These are phyloP conservation scores for Chromoteleia sp. DNA, from an alignment of 2,888 invertebrate species.

Conservation along the genomic window DNA sequence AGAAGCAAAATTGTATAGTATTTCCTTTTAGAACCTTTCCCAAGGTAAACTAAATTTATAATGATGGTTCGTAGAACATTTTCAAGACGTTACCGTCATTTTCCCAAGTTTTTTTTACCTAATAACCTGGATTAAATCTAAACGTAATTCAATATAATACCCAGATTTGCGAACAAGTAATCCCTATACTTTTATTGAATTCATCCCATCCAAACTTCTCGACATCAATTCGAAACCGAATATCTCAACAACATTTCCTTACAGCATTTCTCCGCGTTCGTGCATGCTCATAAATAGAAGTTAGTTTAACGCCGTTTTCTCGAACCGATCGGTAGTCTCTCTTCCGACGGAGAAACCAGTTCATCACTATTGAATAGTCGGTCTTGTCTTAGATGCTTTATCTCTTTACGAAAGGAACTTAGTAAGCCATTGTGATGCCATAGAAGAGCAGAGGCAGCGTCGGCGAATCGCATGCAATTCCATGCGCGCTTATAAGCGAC, in stretches of 20 bases:
- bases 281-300: constrained; percentile 69
- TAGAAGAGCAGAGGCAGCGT: constrained; percentile 75
- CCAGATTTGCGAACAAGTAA: not conserved
- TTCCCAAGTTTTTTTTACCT: not conserved
- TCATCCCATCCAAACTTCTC: constrained; percentile 10
- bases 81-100: not conserved
- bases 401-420: constrained; percentile 78
- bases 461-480: constrained; percentile 73
- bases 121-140: not conserved
- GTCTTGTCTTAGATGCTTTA: constrained; percentile 80
- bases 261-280: constrained; percentile 39
- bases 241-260: constrained; percentile 40
- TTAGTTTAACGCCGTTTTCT: constrained; percentile 67
- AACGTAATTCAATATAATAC: not conserved
- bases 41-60: not conserved
- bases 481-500: constrained; percentile 67
- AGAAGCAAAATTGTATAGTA: not conserved
- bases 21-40: not conserved
- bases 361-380: constrained; percentile 81
- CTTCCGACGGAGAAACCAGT: constrained; percentile 74
- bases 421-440: constrained; percentile 81
- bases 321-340: constrained; percentile 65
- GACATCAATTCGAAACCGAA: constrained; percentile 23
- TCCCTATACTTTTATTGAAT: not conserved
- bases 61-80: not conserved